A percentile compares a stretch with the other conserved stretches of the same genome.
Evolutionary conservation across 1,140 invertebrate species (phyloP).

Genomic region (Pissodes strobi): DNA sequence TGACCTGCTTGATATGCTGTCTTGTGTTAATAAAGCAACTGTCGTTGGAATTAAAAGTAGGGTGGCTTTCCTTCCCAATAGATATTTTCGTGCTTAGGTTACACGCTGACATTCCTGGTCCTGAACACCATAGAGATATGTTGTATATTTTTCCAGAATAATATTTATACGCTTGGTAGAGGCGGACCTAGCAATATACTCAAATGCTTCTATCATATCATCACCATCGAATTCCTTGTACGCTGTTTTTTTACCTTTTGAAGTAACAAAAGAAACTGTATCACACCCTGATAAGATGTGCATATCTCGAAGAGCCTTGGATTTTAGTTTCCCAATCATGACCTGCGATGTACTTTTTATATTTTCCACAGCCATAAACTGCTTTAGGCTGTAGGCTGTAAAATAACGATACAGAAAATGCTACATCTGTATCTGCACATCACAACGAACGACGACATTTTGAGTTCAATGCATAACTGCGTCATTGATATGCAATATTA

Average conservation of each 20-base stretch:
- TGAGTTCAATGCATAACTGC: not conserved
- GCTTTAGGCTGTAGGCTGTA: not conserved
- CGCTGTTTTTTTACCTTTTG: too few relatives aligned
- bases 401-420: not conserved
- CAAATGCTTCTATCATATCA: not conserved
- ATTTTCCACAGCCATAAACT: not conserved
- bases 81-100: not conserved
- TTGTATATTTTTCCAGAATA: too few relatives aligned
- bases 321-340: not conserved
- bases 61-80: not conserved
- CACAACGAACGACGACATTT: not conserved
- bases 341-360: not conserved
- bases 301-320: too few relatives aligned
- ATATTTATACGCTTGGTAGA: too few relatives aligned
- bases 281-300: not conserved
- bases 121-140: too few relatives aligned
- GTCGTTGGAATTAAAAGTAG: conserved; percentile 6
- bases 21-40: not conserved
- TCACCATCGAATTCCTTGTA: not conserved
- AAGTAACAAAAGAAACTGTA: too few relatives aligned
- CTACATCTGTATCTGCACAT: not conserved
- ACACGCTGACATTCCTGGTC: conserved; percentile 1
- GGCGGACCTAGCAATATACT: not conserved
- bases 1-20: conserved; percentile 4
- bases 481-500: not conserved